Percentiles rank a stretch among this genome's conserved stretches.
Evolutionary conservation across 2,797 vertebrate genomes (phyloP).

Genomic region (Hydrocynus forskahlii): DNA sequence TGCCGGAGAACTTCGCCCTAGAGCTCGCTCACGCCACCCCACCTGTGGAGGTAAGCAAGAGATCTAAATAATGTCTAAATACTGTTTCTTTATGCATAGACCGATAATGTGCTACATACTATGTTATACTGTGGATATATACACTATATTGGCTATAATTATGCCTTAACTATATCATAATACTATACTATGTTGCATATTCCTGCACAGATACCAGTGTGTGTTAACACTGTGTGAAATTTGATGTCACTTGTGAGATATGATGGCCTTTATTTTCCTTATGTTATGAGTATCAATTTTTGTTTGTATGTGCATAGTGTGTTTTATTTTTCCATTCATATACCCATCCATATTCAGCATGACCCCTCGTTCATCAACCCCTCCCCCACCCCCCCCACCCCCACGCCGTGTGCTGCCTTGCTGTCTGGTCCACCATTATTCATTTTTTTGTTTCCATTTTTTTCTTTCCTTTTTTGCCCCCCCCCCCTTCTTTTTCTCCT

Average conservation of each 20-base stretch:
- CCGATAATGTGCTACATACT: too few species aligned
- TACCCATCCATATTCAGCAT: conserved; percentile 48
- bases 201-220: neutral
- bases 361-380: conserved; percentile 25
- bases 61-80: neutral
- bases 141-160: neutral
- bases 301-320: conserved; percentile 32
- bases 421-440: conserved; percentile 74
- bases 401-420: conserved; percentile 68
- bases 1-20: conserved; percentile 91
- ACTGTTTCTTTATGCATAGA: too few species aligned
- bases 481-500: conserved; percentile 16
- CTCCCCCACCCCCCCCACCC: too few species aligned
- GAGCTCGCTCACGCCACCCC: conserved; percentile 94
- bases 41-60: conserved; percentile 91
- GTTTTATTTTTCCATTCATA: conserved; percentile 42
- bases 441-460: conserved; percentile 79
- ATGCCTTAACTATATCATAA: neutral
- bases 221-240: neutral
- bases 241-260: neutral
- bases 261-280: neutral
- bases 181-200: neutral
- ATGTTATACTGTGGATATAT: neutral
- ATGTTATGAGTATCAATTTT: conserved; percentile 30
- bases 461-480: conserved; percentile 62